phyloP scores from a whole-genome alignment of 1,140 invertebrate species.

The Hesperophylax magnus region DNA sequence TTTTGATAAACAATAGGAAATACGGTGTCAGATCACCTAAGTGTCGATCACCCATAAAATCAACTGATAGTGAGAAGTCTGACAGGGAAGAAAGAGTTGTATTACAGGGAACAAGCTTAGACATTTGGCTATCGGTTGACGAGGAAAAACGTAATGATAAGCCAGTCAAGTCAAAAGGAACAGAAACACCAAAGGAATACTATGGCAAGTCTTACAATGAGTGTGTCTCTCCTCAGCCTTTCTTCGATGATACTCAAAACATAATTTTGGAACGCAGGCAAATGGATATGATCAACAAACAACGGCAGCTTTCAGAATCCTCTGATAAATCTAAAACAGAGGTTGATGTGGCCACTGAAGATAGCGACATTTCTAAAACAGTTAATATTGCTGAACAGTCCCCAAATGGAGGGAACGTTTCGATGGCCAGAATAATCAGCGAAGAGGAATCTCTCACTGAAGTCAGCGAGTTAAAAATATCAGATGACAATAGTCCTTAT shows the following conservation, averaged over 20 bases:
- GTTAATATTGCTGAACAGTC: constrained; percentile 29
- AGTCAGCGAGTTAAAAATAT: constrained; percentile 72
- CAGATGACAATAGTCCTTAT: constrained; percentile 67
- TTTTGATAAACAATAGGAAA: constrained; percentile 54
- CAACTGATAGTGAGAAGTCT: constrained; percentile 57
- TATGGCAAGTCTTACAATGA: constrained; percentile 49
- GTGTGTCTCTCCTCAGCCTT: constrained; percentile 49
- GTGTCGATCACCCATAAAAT: constrained; percentile 54
- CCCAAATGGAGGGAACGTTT: constrained; percentile 63
- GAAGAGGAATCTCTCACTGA: constrained; percentile 78
- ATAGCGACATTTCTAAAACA: constrained; percentile 32
- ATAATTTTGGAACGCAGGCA: constrained; percentile 74
- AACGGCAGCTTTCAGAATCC: constrained; percentile 61
- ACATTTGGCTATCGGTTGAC: constrained; percentile 66
- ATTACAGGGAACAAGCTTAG: constrained; percentile 66
- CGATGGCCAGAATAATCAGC: constrained; percentile 70
- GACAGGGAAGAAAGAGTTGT: constrained; percentile 61
- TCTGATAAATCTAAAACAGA: constrained; percentile 56
- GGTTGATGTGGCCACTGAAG: constrained; percentile 38
- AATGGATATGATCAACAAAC: constrained; percentile 71
- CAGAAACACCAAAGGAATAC: constrained; percentile 38
- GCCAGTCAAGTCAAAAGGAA: constrained; percentile 27
- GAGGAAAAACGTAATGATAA: constrained; percentile 55
- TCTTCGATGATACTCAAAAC: constrained; percentile 70
- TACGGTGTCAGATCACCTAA: constrained; percentile 55